phyloP scores from a whole-genome alignment of 2,113 vertebrate species.

The Cyphomyrus plagiostoma region DNA sequence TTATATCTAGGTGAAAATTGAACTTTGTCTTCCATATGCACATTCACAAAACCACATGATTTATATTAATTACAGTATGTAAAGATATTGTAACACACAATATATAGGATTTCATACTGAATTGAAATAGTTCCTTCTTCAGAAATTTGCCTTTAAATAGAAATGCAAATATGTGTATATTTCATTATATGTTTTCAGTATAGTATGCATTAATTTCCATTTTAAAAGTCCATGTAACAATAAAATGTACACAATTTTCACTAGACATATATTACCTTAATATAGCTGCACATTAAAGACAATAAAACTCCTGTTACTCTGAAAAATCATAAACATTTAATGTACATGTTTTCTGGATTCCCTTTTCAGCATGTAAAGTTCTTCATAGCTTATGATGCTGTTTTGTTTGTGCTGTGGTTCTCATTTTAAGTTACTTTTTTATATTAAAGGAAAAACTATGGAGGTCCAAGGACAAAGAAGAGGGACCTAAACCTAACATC shows the following conservation, averaged over 20 bases:
- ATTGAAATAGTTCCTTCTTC: slow-evolving; percentile 43
- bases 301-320: slow-evolving; percentile 40
- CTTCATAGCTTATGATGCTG: slow-evolving; percentile 41
- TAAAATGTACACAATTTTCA: slow-evolving; percentile 51
- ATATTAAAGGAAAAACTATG: slow-evolving; percentile 45
- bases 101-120: slow-evolving; percentile 40
- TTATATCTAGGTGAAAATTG: slow-evolving; percentile 47
- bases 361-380: slow-evolving; percentile 27
- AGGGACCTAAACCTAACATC: slow-evolving; percentile 37
- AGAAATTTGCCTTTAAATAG: slow-evolving; percentile 45
- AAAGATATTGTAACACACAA: slow-evolving; percentile 56
- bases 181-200: slow-evolving; percentile 35
- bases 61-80: slow-evolving; percentile 54
- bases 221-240: slow-evolving; percentile 46
- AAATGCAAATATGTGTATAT: slow-evolving; percentile 40
- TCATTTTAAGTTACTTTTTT: slow-evolving; percentile 36
- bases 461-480: slow-evolving; percentile 50
- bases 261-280: slow-evolving; percentile 49
- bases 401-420: slow-evolving; percentile 25
- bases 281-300: slow-evolving; percentile 60
- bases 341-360: slow-evolving; percentile 37
- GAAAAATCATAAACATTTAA: slow-evolving; percentile 54
- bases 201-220: slow-evolving; percentile 41
- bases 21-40: slow-evolving; percentile 50
- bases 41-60: slow-evolving; percentile 63